Percentiles rank a stretch among this genome's conserved stretches.
Evolutionary conservation across 2,888 invertebrate species (phyloP).

Genomic region (Octodonta nipae): DNA sequence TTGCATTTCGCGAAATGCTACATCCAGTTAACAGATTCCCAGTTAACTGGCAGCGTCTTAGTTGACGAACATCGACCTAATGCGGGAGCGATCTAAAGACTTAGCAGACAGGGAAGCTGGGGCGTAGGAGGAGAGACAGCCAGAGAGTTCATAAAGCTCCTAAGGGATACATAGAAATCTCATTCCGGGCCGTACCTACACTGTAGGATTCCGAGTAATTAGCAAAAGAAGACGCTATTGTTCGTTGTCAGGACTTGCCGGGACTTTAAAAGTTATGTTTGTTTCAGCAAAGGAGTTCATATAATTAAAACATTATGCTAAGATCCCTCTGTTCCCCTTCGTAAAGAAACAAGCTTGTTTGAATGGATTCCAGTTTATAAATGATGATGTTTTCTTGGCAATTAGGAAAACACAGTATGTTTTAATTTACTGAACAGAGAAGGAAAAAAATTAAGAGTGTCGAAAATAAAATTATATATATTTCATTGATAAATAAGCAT

Average conservation of each 20-base stretch:
- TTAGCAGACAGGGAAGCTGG: conserved; percentile 8
- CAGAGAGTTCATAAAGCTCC: conserved; percentile 28
- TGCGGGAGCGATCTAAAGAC: not conserved
- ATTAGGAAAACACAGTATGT: no score
- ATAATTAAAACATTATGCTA: conserved; percentile 17
- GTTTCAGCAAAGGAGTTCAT: conserved; percentile 8
- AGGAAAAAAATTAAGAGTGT: no score
- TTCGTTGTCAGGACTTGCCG: no score
- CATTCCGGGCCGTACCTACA: conserved; percentile 25
- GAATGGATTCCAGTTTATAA: not conserved
- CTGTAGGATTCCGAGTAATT: conserved; percentile 10
- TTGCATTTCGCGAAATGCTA: conserved; percentile 38
- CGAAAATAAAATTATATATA: no score
- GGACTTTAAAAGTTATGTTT: conserved; percentile 14
- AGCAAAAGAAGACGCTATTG: conserved; percentile 14
- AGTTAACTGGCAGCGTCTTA: conserved; percentile 31
- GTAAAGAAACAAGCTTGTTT: no score
- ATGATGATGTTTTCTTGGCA: not conserved
- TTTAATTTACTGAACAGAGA: no score
- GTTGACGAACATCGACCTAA: no score
- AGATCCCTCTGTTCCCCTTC: no score
- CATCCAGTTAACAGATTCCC: conserved; percentile 37
- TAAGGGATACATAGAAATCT: conserved; percentile 38
- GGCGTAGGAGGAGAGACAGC: conserved; percentile 11
- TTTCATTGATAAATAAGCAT: no score